Percentiles rank a stretch among this genome's conserved stretches.
Evolutionary conservation across 1,140 invertebrate genomes (phyloP).

Genomic region (Maniola jurtina): DNA sequence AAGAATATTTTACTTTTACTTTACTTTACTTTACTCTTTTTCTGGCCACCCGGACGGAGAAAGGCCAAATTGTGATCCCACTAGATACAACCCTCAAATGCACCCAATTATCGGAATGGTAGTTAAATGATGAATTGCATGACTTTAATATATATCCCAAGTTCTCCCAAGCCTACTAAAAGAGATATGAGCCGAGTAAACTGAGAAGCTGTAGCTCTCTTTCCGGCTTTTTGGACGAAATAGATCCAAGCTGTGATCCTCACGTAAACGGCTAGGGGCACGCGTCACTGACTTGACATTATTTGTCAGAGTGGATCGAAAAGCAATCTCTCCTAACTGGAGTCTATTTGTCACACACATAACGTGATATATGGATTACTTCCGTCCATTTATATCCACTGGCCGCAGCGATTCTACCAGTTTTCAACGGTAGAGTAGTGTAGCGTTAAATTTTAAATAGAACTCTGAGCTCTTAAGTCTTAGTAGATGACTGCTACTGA

Average conservation of each 20-base stretch:
- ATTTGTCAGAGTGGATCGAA: slow-evolving; percentile 73
- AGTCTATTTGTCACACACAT: slow-evolving; percentile 76
- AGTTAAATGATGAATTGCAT: too few relatives aligned
- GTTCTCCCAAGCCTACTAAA: too few relatives aligned
- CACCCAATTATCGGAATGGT: neutral
- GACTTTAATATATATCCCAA: too few relatives aligned
- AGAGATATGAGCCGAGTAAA: neutral
- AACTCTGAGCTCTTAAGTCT: too few relatives aligned
- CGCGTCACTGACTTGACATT: slow-evolving; percentile 69
- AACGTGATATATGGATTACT: slow-evolving; percentile 65
- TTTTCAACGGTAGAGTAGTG: neutral
- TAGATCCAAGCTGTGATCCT: slow-evolving; percentile 61
- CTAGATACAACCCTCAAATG: neutral
- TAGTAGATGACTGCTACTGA: too few relatives aligned
- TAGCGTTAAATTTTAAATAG: neutral
- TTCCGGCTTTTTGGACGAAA: neutral
- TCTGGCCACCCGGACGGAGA: too few relatives aligned
- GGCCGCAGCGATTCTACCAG: slow-evolving; percentile 10
- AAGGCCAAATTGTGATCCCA: neutral
- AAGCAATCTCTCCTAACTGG: slow-evolving; percentile 72
- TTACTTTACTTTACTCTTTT: too few relatives aligned
- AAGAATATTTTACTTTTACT: too few relatives aligned
- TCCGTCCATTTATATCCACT: slow-evolving; percentile 42
- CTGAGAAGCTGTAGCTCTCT: neutral
- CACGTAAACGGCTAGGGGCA: slow-evolving; percentile 58